Evolutionary conservation across 2,797 vertebrate species (phyloP), one percentile per base, ranked within the genome.

Genomic region (Loris lydekkerianus): DNA sequence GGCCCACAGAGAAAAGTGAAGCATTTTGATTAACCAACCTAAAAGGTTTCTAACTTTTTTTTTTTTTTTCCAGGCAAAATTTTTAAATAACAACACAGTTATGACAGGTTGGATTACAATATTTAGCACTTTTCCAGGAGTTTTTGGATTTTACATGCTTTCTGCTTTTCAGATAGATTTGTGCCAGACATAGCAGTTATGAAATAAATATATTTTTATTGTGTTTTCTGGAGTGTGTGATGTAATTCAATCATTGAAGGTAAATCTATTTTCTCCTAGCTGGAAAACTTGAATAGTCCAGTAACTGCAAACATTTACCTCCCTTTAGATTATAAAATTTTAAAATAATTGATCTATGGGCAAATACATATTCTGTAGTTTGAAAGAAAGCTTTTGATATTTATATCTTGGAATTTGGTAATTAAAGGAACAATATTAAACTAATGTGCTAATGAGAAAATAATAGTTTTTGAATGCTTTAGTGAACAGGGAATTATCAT

Each of bases 41-140:
- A 97, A 97, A 91, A 98, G 95, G 86, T 98, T 98, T 98, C 96
- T 98, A 98, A 97, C 97, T 98, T 97, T 98, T 98, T 97, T 98
- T 98, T 98, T 98, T 98, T 98, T 98, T 40, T 98, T 98, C 98
- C 96, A 98, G 96, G 94, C 96, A 98, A 95, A 98, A 98, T 98
- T 97, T 98, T 98, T 98, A 98, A 98, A 97, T 89, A 98, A 97
- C 97, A 98, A 96, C 97, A 97, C 87, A 98, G 97, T 98, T 98
- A 97, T 98, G 98, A 98, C 98, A 98, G 97, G 96, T 98, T 98
- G 97, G 96, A 98, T 98, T 98, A 98, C 90, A 98, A 96, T 86
- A n/a, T 98, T 98, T 97, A 98, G 95, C 86, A 85, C 69, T 97
- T 98, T 96, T 98, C 94, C 93, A 97, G 95, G 97, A 98, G 97